These are phyloP conservation scores for Dryas iulia DNA, from an alignment of 1,140 invertebrate species.

Conservation along the genomic window DNA sequence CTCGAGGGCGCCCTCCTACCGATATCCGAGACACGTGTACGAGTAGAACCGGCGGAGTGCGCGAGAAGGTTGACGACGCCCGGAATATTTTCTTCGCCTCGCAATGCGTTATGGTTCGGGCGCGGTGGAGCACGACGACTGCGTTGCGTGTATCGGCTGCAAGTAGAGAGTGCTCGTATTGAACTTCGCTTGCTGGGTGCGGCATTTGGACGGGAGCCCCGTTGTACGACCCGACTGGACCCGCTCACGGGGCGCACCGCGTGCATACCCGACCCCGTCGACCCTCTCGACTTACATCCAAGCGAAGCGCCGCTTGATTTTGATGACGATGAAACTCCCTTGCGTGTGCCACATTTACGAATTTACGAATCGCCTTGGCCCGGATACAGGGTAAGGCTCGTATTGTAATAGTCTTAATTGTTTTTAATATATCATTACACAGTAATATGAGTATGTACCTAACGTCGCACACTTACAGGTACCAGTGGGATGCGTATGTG, in stretches of 20 bases:
- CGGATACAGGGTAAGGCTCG: slow-evolving; percentile 53
- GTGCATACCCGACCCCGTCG: slow-evolving; percentile 48
- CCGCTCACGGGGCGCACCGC: slow-evolving; percentile 84
- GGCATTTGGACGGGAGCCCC: slow-evolving; percentile 60
- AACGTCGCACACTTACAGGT: slow-evolving; percentile 49
- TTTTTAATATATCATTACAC: too few relatives aligned
- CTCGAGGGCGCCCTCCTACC: slow-evolving; percentile 76
- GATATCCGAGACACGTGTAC: slow-evolving; percentile 44
- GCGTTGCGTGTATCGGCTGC: slow-evolving; percentile 88
- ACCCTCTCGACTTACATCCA: slow-evolving; percentile 34
- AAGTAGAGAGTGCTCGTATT: slow-evolving; percentile 84
- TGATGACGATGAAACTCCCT: slow-evolving; percentile 51
- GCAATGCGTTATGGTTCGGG: slow-evolving; percentile 88
- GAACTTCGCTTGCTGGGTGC: slow-evolving; percentile 75
- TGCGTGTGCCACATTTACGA: slow-evolving; percentile 55
- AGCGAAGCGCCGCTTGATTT: slow-evolving; percentile 45
- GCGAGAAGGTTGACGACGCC: slow-evolving; percentile 71
- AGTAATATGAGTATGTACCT: too few relatives aligned
- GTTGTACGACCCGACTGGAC: slow-evolving; percentile 86
- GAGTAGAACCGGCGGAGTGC: slow-evolving; percentile 50
- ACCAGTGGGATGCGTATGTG: slow-evolving; percentile 85
- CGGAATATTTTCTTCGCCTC: slow-evolving; percentile 84
- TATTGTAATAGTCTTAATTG: background rate
- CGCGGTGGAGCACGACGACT: slow-evolving; percentile 87
- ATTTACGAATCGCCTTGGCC: slow-evolving; percentile 69